Base-by-base conservation (phyloP, 2,797 vertebrate species). In the Trachurus trachurus region DNA sequence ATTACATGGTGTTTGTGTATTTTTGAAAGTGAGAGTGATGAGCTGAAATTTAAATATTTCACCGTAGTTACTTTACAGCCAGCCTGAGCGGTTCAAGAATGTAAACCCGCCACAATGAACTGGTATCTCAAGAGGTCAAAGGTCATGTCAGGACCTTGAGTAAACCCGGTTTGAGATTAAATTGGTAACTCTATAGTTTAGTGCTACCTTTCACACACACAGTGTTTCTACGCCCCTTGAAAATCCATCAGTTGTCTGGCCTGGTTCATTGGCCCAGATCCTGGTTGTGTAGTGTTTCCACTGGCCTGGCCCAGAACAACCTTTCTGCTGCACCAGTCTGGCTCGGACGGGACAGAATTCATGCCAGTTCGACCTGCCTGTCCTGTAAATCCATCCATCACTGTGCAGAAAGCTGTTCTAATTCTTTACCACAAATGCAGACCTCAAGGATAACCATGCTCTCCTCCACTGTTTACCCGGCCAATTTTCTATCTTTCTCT, bases 201-300 rank as follows among this genome's bases (percentile, higher is more conserved):
- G n/a, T 63, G 62, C 34, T 75, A 31, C 66, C 68, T 69, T 66
- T 78, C 62, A 73, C 66, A 72, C 42, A 65, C 67, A 67, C 47
- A 54, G 58, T 82, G 60, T 21, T 69, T 59, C 60, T 71, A 60
- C 54, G 8, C 54, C 74, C 52, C 73, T 87, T 85, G 76, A 90
- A 89, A 91, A 89, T 73, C 83, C 80, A 85, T 88, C 74, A 80
- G 62, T 80, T 75, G 60, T 80, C 82, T 88, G 83, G 78, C 66
- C 59, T 40, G 78, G 64, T 85, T 62, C 64, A 47, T 72, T 86
- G 80, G 85, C 86, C 71, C 63, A 54, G 53, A 75, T 84, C 89
- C 86, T 73, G 50, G 42, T 76, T 90, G 82, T 86, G 85, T 87
- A 79, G 86, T 82, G 60, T 92, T 92, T 93, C 85, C 83, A 89